Conservation (phyloP, 2,113 vertebrate genomes). For the Theristicus caerulescens region DNA sequence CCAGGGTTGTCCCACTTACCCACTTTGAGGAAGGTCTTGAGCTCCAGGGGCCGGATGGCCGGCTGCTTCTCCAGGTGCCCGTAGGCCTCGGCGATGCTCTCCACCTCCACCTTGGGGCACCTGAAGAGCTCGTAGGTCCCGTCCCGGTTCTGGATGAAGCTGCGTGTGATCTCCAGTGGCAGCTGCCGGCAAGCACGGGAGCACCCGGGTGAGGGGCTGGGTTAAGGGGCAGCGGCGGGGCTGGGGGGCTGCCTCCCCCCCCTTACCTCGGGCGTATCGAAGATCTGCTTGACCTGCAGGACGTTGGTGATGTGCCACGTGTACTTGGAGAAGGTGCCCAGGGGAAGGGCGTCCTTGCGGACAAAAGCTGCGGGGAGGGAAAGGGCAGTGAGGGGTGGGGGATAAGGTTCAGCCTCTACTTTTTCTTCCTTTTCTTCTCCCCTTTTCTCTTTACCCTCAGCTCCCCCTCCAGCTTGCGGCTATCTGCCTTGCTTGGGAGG, state of each 20-base stretch:
- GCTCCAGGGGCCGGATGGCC: conserved; percentile 85
- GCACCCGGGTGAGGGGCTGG: neutral
- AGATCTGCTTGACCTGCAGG: conserved; percentile 89
- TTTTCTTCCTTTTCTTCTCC: no score
- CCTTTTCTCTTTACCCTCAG: no score
- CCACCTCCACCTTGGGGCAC: conserved; percentile 82
- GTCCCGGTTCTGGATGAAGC: conserved; percentile 88
- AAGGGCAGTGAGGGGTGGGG: neutral
- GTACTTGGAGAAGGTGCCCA: conserved; percentile 88
- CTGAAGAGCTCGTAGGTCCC: conserved; percentile 85
- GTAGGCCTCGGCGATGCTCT: conserved; percentile 73
- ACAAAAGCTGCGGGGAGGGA: conserved; percentile 78
- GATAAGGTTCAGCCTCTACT: no score
- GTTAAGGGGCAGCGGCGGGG: accelerated
- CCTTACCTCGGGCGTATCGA: conserved; percentile 89
- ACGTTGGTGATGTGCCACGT: conserved; percentile 91
- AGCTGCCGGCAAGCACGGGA: conserved; percentile 68
- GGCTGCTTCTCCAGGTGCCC: conserved; percentile 79
- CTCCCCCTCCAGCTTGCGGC: no score
- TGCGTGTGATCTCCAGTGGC: conserved; percentile 87
- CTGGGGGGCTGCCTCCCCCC: neutral
- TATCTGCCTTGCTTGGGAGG: no score
- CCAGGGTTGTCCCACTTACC: conserved; percentile 65
- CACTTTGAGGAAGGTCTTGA: conserved; percentile 91
- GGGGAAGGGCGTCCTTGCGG: conserved; percentile 82